Base-by-base conservation (phyloP, 1,140 invertebrate genomes). In the Drosophila santomea region DNA sequence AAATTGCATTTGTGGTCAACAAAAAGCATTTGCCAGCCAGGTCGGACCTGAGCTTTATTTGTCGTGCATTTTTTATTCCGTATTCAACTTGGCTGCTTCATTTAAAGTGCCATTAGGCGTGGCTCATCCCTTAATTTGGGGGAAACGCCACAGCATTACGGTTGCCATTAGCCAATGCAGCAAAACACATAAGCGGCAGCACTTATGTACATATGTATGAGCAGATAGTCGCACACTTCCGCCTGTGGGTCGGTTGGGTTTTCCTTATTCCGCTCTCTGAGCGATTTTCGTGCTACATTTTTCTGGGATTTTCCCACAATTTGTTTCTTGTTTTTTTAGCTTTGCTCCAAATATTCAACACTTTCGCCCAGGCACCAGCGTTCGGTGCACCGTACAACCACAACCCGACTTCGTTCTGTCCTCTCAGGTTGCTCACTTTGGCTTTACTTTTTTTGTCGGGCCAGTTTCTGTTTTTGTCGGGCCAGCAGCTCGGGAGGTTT, bases 91-190 rank as follows among this genome's bases (percentile, higher is more conserved):
- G 32, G 32, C 43, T 74, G 17, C 54, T 61, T 64, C 62, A 77
- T 86, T 86, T 88, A 88, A 83, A 88, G 82, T 83, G 67, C 83
- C 83, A 88, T 86, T 88, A 88, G 71, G 52, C 88, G 78, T 32
- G 74, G 78, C 78, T 73, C 62, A 75, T 66, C 61, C 61, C 44
- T 76, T 76, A 57, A 76, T 76, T 76, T 48, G 25, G 52, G 28
- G 32, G 15, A 23, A 57, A 58, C 55, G 45, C 78, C 83, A 63
- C 83, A 82, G 83, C 75, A 86, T 88, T 88, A 82, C 50, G 74
- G 69, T 67, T 60, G 60, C 62, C 45, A 69, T 77, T 78, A 76
- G 69, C 67, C 32, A 43, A 32, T 44, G 28, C 45, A 64, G 54
- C 51, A 51, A 28, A 35, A 50, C 58, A 47, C 12, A 52, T 38